Evolutionary conservation across 2,797 vertebrate genomes (phyloP).

Genomic region (Myotis planiceps): DNA sequence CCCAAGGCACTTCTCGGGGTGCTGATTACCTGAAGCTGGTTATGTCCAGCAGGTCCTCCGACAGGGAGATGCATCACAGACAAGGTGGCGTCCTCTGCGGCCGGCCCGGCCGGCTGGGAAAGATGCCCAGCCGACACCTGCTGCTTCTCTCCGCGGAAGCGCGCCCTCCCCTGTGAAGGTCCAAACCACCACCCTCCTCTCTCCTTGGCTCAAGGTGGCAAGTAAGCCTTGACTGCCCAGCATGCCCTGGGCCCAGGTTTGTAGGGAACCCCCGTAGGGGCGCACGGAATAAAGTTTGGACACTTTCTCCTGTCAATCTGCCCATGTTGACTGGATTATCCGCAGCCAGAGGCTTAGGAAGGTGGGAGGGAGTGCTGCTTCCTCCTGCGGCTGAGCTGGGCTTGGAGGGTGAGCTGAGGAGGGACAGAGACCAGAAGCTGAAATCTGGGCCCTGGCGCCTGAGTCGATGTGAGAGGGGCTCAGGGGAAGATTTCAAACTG

Average conservation of each 20-base stretch:
- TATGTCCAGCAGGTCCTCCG: neutral
- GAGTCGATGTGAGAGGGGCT: neutral
- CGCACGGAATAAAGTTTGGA: neutral
- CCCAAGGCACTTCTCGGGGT: neutral
- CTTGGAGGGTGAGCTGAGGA: neutral
- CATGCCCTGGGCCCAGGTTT: neutral
- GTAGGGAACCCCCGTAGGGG: neutral
- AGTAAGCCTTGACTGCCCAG: neutral
- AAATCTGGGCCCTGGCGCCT: neutral
- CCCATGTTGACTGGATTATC: neutral
- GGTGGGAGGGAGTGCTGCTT: neutral
- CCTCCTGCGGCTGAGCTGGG: neutral
- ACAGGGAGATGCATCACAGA: neutral
- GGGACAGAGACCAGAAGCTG: neutral
- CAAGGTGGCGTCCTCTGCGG: no score
- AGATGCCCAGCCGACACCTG: neutral
- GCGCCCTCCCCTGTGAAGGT: neutral
- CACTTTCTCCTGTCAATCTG: neutral
- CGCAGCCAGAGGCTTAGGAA: neutral
- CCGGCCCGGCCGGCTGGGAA: neutral
- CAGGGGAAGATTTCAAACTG: neutral
- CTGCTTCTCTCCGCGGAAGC: neutral
- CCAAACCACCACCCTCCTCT: neutral
- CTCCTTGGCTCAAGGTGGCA: neutral
- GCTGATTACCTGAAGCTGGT: neutral